Evolutionary conservation across 2,888 invertebrate species (phyloP), one percentile per base, ranked within the genome.

Genomic region (Herminia tarsipennalis): DNA sequence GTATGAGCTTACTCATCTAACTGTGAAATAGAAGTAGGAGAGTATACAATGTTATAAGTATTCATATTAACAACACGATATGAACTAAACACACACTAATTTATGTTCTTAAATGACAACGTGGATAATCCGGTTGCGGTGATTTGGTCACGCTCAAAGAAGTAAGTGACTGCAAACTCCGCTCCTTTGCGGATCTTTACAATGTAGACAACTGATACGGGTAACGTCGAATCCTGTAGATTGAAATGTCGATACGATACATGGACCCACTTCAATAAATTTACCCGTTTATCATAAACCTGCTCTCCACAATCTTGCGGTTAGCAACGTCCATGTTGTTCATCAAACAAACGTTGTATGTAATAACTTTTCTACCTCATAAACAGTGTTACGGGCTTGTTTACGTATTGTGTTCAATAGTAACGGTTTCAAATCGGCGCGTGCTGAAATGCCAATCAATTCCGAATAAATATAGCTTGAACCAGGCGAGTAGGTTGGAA

Each of bases 381-480:
- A 61, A 73, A 75, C 71, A 64, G 56, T 67, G 76, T 68, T 68
- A 71, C 64, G 66, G 63, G 61, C 68, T 73, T 84, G 81, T 83
- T 83, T 79, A 78, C 77, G 66, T 66, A 69, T 75, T 69, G 68
- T 73, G 79, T 78, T 76, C 81, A 82, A 82, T 80, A 82, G 81
- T 77, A 84, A 79, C 81, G 71, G 80, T 73, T 78, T 72, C 63
- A 75, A 64, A 80, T 80, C 73, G 66, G 84, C 79, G 78, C 88
- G 88, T 89, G 89, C 78, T 79, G 73, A 82, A 88, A 88, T 86
- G 88, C 79, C 83, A 83, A 83, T 84, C 81, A 83, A 80, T 83
- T 76, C 58, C 51, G 63, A 74, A 78, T 81, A 78, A 76, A 85
- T 83, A 84, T 85, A 85, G 85, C 76, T 64, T 68, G 53, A 67